These are phyloP conservation scores for Eupelmus urozonus DNA, from an alignment of 2,888 invertebrate genomes.

Conservation along the genomic window DNA sequence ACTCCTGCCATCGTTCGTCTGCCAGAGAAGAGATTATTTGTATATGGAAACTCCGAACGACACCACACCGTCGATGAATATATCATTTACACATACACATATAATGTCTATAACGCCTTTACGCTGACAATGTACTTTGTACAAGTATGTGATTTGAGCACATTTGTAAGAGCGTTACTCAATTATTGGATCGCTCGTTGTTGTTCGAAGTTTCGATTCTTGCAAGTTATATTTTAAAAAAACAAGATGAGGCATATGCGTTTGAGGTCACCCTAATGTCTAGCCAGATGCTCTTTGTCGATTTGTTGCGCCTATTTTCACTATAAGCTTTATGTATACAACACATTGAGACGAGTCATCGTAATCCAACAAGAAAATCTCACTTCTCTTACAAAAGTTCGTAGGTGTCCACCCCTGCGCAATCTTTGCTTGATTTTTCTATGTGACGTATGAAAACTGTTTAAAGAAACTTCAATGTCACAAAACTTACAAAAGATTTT, in stretches of 20 bases:
- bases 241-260: not conserved
- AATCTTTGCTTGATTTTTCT: no score
- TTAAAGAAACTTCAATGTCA: no score
- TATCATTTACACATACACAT: slow-evolving; percentile 1
- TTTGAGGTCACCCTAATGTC: slow-evolving; percentile 54
- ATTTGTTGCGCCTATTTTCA: not conserved
- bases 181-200: slow-evolving; percentile 22
- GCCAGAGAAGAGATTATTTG: slow-evolving; percentile 39
- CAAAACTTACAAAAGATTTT: no score
- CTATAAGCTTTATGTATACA: no score
- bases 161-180: slow-evolving; percentile 9
- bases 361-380: no score
- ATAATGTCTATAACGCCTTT: no score
- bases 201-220: slow-evolving; percentile 49
- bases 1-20: slow-evolving; percentile 54
- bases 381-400: no score
- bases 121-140: no score
- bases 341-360: no score
- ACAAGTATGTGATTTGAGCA: not conserved
- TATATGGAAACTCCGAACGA: slow-evolving; percentile 50
- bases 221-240: slow-evolving; percentile 45
- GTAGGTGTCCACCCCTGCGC: no score
- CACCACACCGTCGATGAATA: slow-evolving; percentile 28
- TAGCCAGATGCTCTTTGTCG: not conserved
- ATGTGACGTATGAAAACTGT: no score